These are phyloP conservation scores for Heterodera carotae DNA, from an alignment of 1,140 invertebrate species.

Conservation along the genomic window DNA sequence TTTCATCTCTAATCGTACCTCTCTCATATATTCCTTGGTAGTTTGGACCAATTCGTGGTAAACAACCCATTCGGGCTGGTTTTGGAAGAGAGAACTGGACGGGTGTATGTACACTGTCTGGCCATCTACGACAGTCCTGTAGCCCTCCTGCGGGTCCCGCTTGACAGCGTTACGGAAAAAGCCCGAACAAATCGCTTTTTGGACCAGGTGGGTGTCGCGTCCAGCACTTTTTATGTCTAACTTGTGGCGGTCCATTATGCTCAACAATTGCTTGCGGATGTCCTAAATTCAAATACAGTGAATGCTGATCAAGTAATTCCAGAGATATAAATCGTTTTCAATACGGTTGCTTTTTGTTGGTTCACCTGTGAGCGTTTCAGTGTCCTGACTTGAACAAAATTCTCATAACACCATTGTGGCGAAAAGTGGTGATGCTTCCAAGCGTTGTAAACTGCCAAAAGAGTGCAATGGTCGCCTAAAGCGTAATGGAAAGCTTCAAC, in stretches of 20 bases:
- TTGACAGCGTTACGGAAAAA: slow-evolving; percentile 99
- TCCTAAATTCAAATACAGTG: slow-evolving; percentile 73
- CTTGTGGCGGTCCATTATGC: slow-evolving; percentile 75
- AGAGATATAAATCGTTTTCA: too few relatives aligned
- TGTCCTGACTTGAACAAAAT: slow-evolving; percentile 96
- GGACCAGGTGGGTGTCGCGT: slow-evolving; percentile 89
- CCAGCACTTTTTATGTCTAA: slow-evolving; percentile 93
- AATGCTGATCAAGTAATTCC: too few relatives aligned
- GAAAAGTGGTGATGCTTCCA: slow-evolving; percentile 99
- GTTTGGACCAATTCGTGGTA: slow-evolving; percentile 98
- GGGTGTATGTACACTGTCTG: slow-evolving; percentile 99
- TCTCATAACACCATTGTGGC: slow-evolving; percentile 99
- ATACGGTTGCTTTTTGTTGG: background rate
- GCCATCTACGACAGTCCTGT: slow-evolving; percentile 92
- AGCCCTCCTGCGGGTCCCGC: slow-evolving; percentile 98
- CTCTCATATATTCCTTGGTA: slow-evolving; percentile 99
- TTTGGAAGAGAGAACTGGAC: slow-evolving; percentile 92
- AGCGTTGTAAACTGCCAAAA: slow-evolving; percentile 97
- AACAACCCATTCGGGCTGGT: slow-evolving; percentile 98
- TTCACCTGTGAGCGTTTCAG: slow-evolving; percentile 80
- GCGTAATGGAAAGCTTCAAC: background rate
- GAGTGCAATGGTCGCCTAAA: slow-evolving; percentile 85
- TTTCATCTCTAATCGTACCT: slow-evolving; percentile 72
- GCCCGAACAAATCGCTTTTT: slow-evolving; percentile 97
- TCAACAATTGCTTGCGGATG: slow-evolving; percentile 93